Percentiles rank a stretch among this genome's conserved stretches.
These are phyloP conservation scores for Gasterosteus nipponicus DNA, from an alignment of 2,113 vertebrate species.

Conservation along the genomic window DNA sequence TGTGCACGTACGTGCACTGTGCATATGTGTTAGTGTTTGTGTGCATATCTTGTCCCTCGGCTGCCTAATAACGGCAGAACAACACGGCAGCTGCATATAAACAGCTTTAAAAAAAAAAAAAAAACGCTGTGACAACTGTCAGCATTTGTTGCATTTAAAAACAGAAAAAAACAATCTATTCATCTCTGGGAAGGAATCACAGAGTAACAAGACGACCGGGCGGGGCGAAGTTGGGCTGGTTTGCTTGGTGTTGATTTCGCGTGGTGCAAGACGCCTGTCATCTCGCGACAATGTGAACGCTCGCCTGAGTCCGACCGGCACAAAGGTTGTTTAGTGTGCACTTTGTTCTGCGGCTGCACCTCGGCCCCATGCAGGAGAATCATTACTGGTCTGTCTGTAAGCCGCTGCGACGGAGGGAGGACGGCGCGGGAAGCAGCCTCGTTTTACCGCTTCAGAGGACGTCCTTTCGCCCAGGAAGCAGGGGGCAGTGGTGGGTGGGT, in stretches of 20 bases:
- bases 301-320: constrained; percentile 57
- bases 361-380: constrained; percentile 77
- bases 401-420: constrained; percentile 65
- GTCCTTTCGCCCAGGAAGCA: constrained; percentile 67
- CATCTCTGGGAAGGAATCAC: constrained; percentile 60
- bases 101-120: constrained; percentile 55
- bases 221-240: constrained; percentile 53
- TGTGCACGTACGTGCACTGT: constrained; percentile 42
- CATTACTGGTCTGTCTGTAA: constrained; percentile 79
- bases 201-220: constrained; percentile 75
- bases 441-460: constrained; percentile 79
- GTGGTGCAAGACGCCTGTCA: constrained; percentile 13
- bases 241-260: constrained; percentile 22
- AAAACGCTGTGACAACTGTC: constrained; percentile 53
- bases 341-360: constrained; percentile 82
- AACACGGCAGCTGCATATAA: constrained; percentile 63
- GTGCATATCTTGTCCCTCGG: constrained; percentile 28
- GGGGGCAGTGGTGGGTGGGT: constrained; percentile 30
- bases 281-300: constrained; percentile 50
- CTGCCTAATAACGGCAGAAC: constrained; percentile 54
- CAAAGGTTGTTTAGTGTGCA: constrained; percentile 73
- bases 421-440: constrained; percentile 73
- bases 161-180: constrained; percentile 72
- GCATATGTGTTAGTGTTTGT: constrained; percentile 29
- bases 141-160: constrained; percentile 72